Evolutionary conservation across 2,888 invertebrate genomes (phyloP), one percentile per base, ranked within the genome.

Genomic region (Agrotis exclamationis): DNA sequence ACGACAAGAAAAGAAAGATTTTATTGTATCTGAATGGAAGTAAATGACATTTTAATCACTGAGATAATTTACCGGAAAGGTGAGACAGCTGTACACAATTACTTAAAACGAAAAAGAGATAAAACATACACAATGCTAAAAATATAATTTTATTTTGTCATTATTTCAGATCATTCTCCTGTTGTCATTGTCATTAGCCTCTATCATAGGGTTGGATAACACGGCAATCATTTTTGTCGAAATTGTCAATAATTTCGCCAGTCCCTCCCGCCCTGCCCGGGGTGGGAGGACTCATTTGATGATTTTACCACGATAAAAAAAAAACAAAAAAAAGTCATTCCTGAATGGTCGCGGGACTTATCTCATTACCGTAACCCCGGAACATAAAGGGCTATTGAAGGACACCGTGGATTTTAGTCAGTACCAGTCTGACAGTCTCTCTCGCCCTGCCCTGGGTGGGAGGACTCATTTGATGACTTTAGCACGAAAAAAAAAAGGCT

Each of bases 1-100:
- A 59, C 59, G 76, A 69, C 67, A 45, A 67, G 68, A 79, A 69
- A 73, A 72, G 68, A 66, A 64, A 63, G 58, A 66, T 66, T 53
- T 70, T 69, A 63, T 71, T 53, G n/a, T 53, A 57, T 51, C 22
- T 2, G 51, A 57, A 24, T 51, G 47, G 13, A 39, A 48, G 28
- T 20, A 47, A 63, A 54, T 75, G 71, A 64, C 76, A 67, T 62
- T 7, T 39, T 33, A 51, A 47, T 13, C 62, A 60, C 58, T 9
- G n/a, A 28, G 20, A 13, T 33, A 57, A 51, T 56, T 57, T 47
- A 11, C 4, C n/a, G 11, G 7, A 0, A 22, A 47, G 3, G 20
- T 63, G 76, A 76, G 65, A 79, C 2, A 53, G 53, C 62, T 16
- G 1, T 33, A 62, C 2, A 63, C 5, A 9, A 20, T 33, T 20